Evolutionary conservation across 2,888 invertebrate species (phyloP), one percentile per base, ranked within the genome.

Genomic region (Parascotia fuliginaria): DNA sequence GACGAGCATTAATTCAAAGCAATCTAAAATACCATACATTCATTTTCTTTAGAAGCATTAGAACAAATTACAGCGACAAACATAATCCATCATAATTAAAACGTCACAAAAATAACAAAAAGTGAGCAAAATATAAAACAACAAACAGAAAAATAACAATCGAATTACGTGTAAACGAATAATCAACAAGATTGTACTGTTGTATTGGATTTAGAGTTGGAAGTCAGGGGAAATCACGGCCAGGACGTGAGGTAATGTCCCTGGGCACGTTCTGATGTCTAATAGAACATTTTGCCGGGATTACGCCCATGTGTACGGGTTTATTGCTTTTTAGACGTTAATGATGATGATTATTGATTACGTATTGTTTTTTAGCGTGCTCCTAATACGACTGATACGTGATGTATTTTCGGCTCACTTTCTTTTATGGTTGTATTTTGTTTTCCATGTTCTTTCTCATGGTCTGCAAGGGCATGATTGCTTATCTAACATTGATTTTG

Each of bases 151-250:
- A 39, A 48, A 49, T 28, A 48, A 66, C 48, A 70, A 61, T 40
- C 38, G 9, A 52, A 56, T 39, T 46, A 49, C 43, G 31, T 45
- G 40, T 65, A 54, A 67, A 54, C 58, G 53, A 60, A 64, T 55
- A 58, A 60, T 60, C 55, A 58, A 48, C 55, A 57, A 36, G 33
- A 31, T 36, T 38, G 31, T 41, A 28, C 12, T 32, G 51, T 59
- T 49, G 45, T 40, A 69, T 77, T 70, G 59, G 64, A 72, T 67
- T 69, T 52, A 52, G 55, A 55, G 60, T 60, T 63, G 52, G 32
- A 46, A 57, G 42, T 60, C 58, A 40, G 42, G 54, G 69, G 71
- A 71, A 72, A 69, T 64, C 65, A 64, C 32, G n/a, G 44, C 9
- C 37, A n/a, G 45, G 16, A 57, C 63, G 65, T 58, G 58, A 56